Evolutionary conservation across 1,140 invertebrate species (phyloP), one percentile per base, ranked within the genome.

Genomic region (Lordiphosa mommai): DNA sequence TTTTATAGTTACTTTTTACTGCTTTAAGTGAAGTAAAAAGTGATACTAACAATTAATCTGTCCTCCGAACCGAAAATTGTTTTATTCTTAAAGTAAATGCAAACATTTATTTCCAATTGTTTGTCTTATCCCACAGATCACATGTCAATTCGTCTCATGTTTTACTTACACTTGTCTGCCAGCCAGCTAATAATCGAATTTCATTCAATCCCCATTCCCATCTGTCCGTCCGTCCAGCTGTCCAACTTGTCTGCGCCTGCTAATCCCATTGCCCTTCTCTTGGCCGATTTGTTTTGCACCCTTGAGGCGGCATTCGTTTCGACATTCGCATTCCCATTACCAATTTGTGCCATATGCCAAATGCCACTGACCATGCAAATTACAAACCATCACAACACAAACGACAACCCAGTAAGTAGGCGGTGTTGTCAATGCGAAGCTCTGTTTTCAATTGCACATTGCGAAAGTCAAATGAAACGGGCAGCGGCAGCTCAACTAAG

Each of bases 151-250:
- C 38, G 41, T 55, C 32, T 47, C 58, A 17, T 65, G 41, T 64
- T 41, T 41, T 46, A 65, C 60, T 55, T 50, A 65, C 14, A 1
- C 4, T 41, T 3, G 38, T 41, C 20, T 52, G 63, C 59, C 47
- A 43, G 37, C 20, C 23, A 53, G 65, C 64, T 80, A 70, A 80
- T 80, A 80, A 80, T 82, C 76, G 65, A 74, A 70, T 70, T 51
- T 40, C 40, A 51, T 63, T 47, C 32, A 44, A 23, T 23, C 12
- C 40, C 5, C 2, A n/a, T 43, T 43, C 17, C 6, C 40, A 13
- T n/a, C n/a, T n/a, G 12, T 67, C 53, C 67, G 52, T 38, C 49
- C 10, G 47, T 41, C 51, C 36, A 44, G 30, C 55, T 61, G 41
- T 47, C 43, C 41, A 44, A 14, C 17, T 36, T 27, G 20, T n/a